phyloP scores from a whole-genome alignment of 92 coral and sea anemone species.

The Pocillopora meandrina region DNA sequence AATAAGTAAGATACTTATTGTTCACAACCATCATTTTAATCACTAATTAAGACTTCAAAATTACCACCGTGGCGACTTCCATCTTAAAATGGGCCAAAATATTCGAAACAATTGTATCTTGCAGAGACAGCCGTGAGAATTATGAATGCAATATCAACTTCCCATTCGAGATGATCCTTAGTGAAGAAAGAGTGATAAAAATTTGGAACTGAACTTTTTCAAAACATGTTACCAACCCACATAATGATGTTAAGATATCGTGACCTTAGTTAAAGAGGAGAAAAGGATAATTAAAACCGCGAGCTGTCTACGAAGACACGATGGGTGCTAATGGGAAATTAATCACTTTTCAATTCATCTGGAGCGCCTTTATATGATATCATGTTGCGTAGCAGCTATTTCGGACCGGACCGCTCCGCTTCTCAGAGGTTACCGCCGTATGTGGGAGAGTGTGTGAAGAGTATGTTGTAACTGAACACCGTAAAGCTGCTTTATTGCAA shows the following conservation, averaged over 20 bases:
- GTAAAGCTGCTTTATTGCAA: not conserved
- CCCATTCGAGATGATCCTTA: not conserved
- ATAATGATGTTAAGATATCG: not conserved
- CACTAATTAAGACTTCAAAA: not conserved
- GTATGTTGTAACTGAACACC: not conserved
- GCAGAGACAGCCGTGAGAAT: no score
- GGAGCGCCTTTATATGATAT: not conserved
- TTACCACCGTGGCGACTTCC: no score
- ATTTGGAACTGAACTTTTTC: not conserved
- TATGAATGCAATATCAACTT: no score
- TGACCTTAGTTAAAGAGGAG: not conserved
- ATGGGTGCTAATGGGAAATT: constrained; percentile 1
- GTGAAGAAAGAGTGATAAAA: not conserved
- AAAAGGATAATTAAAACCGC: no score
- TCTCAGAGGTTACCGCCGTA: constrained; percentile 1
- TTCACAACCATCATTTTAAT: not conserved
- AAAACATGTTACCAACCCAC: not conserved
- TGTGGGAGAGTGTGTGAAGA: not conserved
- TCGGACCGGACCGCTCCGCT: no score
- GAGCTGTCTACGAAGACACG: not conserved
- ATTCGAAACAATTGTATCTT: no score
- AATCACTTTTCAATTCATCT: constrained; percentile 13
- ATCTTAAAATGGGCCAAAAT: no score
- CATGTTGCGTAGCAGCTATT: no score
- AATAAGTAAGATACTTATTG: constrained; percentile 71